Evolutionary conservation across 64 coral and sea anemone species (phyloP), one percentile per base, ranked within the genome.

Genomic region (Stylophora pistillata): DNA sequence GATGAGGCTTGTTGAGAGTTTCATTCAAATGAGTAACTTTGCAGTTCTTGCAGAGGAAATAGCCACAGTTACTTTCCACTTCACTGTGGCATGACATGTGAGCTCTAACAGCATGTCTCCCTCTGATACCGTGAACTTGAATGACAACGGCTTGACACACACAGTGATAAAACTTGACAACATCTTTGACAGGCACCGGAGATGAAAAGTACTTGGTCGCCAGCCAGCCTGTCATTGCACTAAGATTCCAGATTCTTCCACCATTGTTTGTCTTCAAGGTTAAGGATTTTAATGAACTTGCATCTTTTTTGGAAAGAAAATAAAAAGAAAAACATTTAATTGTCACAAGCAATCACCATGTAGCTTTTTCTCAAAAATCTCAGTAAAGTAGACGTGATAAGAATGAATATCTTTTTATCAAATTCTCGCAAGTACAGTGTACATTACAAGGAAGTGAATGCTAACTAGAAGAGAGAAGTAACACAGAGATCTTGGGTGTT

Each of bases 201-300:
- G 87, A 78, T 18, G 63, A 71, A 1, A 99, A 73, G 52, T 41
- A 95, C 52, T 82, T 95, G 28, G 90, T 99, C 16, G 97, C 83
- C 55, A 99, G 87, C 97, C 97, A 99, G 17, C 97, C 97, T 63
- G 94, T 66, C 27, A 89, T 53, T 12, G 69, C 71, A 55, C 97
- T 99, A 3, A 93, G 52, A 85, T 99, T 99, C 90, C 91, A 95
- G 41, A 99, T 87, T 23, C 74, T 85, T n/a, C 93, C 90, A 74
- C 87, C 86, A 71, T 86, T 85, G 32, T 81, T 59, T 59, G 81
- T 94, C 56, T 87, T 71, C 1, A 94, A 82, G 53, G 62, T 55
- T 4, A 90, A 68, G 11, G 1, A 18, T n/a, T 21, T 73, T 0
- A 54, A 47, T 37, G 57, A 74, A 74, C 70, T 83, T 15, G 71